Conservation (phyloP, 2,888 invertebrate species). For the Eupithecia subumbrata region DNA sequence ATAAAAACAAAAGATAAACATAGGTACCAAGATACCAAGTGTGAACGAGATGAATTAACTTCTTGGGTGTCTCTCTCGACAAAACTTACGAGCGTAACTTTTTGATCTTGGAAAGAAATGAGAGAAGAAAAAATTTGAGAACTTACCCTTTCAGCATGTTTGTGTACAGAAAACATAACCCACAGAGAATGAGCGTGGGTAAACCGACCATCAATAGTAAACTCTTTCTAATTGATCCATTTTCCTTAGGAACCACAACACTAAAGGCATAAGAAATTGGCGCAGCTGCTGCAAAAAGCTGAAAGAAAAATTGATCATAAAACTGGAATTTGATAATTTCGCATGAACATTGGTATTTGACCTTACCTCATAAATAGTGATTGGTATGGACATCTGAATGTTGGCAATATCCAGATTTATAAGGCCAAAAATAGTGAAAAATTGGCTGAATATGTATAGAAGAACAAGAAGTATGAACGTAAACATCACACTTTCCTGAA, state of each 20-base stretch:
- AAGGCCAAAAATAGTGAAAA: slow-evolving; percentile 77
- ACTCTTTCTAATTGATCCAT: slow-evolving; percentile 64
- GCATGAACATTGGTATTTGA: not conserved
- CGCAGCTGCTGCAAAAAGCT: slow-evolving; percentile 78
- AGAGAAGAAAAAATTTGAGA: not conserved
- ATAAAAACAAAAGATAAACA: not conserved
- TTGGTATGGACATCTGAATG: slow-evolving; percentile 75
- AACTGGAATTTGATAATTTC: not conserved
- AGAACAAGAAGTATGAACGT: slow-evolving; percentile 73
- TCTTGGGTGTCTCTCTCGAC: not conserved
- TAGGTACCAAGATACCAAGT: too few species aligned
- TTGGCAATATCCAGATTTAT: slow-evolving; percentile 77
- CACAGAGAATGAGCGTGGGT: slow-evolving; percentile 67
- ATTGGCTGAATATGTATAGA: slow-evolving; percentile 77
- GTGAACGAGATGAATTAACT: not conserved
- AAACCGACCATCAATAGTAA: slow-evolving; percentile 68
- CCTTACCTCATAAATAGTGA: slow-evolving; percentile 75
- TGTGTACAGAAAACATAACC: slow-evolving; percentile 75
- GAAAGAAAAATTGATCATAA: slow-evolving; percentile 37
- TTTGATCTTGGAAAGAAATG: not conserved
- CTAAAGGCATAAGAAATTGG: slow-evolving; percentile 77
- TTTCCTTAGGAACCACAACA: slow-evolving; percentile 66
- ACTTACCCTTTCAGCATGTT: slow-evolving; percentile 78
- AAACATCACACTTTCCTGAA: slow-evolving; percentile 81
- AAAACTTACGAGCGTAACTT: not conserved